phyloP scores from a whole-genome alignment of 1,140 invertebrate genomes.

The Sitodiplosis mosellana region DNA sequence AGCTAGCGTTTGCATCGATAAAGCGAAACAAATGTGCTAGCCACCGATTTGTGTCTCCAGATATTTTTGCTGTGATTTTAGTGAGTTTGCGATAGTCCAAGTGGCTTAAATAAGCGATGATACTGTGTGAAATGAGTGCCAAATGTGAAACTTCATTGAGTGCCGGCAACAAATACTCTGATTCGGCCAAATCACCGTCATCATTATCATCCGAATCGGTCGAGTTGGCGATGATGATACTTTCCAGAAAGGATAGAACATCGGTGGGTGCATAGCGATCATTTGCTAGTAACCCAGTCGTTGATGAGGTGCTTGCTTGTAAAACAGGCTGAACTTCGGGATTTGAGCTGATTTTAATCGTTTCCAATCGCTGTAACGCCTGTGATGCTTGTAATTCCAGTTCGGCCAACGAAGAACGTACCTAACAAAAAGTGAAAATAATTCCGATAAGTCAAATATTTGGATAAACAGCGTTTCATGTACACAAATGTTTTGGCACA shows the following conservation, averaged over 20 bases:
- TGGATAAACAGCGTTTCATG: no score
- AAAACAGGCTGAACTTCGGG: conserved; percentile 3
- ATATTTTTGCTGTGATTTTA: conserved; percentile 19
- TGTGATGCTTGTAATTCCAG: conserved; percentile 20
- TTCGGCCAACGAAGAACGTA: conserved; percentile 22
- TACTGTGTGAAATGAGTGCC: conserved; percentile 23
- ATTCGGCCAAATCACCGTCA: no score
- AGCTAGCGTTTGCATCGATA: conserved; percentile 13
- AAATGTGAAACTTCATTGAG: conserved; percentile 23
- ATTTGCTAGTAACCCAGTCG: conserved; percentile 7
- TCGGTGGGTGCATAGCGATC: conserved; percentile 20
- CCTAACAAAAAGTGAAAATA: conserved; percentile 9
- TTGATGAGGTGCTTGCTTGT: background rate
- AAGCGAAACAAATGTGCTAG: conserved; percentile 20
- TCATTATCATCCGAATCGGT: no score
- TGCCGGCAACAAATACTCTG: conserved; percentile 8
- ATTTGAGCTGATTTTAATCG: conserved; percentile 4
- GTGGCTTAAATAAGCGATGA: conserved; percentile 21
- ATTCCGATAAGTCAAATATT: background rate
- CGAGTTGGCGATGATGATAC: conserved; percentile 8
- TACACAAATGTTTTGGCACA: no score
- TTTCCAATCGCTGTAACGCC: conserved; percentile 20
- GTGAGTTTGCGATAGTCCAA: conserved; percentile 17
- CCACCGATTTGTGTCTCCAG: conserved; percentile 20
- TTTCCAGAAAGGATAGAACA: conserved; percentile 19